A percentile compares a stretch with the other conserved stretches of the same genome.
These are phyloP conservation scores for Isaurus tuberculatus DNA, from an alignment of 92 coral and sea anemone genomes.

Conservation along the genomic window DNA sequence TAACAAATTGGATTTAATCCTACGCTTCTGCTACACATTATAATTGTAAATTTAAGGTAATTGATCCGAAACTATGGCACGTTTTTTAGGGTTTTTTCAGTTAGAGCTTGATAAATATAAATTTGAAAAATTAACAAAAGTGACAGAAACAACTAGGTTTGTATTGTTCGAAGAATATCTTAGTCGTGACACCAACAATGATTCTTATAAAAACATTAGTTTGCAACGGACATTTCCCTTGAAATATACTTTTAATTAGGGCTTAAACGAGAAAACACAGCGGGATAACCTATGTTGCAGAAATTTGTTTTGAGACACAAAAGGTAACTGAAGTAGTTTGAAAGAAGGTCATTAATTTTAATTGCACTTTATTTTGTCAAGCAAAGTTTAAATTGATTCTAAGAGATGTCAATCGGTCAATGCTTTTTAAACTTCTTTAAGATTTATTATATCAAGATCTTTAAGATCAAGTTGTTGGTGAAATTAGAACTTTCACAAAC, in stretches of 20 bases:
- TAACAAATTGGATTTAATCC: constrained; percentile 18
- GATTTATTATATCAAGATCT: not conserved
- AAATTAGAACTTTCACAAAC: constrained; percentile 2
- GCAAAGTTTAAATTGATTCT: constrained; percentile 38
- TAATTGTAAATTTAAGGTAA: constrained; percentile 36
- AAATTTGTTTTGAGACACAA: constrained; percentile 27
- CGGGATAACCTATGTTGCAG: constrained; percentile 32
- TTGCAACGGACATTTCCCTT: constrained; percentile 2
- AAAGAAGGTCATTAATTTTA: constrained; percentile 49
- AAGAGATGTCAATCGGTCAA: not conserved
- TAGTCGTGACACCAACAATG: not conserved
- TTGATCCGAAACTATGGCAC: constrained; percentile 21
- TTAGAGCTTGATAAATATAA: not conserved
- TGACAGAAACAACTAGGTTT: not conserved
- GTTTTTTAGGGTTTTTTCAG: constrained; percentile 2
- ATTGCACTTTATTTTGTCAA: constrained; percentile 40
- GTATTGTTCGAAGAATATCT: not conserved
- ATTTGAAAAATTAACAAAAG: not conserved
- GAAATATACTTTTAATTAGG: constrained; percentile 34
- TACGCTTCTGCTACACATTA: not conserved
- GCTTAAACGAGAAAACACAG: constrained; percentile 1
- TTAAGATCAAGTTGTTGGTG: not conserved
- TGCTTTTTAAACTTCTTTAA: constrained; percentile 28
- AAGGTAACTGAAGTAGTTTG: constrained; percentile 32
- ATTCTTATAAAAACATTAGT: not conserved